phyloP scores from a whole-genome alignment of 1,140 invertebrate genomes.

The Orchesella cincta region DNA sequence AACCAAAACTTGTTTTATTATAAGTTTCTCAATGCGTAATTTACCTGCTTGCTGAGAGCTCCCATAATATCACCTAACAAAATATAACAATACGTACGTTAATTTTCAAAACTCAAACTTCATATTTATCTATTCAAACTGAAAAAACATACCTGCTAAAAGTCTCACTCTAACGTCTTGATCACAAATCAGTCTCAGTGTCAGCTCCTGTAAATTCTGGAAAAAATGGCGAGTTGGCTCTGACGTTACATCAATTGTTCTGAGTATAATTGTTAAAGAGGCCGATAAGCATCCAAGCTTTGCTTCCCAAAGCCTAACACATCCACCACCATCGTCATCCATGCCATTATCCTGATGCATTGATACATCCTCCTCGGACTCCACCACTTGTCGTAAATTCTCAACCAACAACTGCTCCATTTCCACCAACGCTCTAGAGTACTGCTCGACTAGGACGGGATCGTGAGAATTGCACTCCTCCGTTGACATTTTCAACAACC shows the following conservation, averaged over 20 bases:
- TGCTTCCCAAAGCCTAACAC: not conserved
- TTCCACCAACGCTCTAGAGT: not conserved
- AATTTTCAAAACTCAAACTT: no score
- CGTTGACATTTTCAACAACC: not conserved
- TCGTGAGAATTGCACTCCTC: not conserved
- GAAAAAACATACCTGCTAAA: slow-evolving; percentile 7
- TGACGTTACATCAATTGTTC: not conserved
- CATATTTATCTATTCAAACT: not conserved
- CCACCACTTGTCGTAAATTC: not conserved
- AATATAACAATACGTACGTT: not conserved
- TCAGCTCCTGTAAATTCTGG: not conserved
- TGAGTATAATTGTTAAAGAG: not conserved
- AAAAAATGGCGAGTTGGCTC: slow-evolving; percentile 10
- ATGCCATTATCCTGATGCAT: not conserved
- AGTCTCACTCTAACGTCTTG: slow-evolving; percentile 24
- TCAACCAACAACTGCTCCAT: not conserved
- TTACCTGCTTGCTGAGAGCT: slow-evolving; percentile 8
- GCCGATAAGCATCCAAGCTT: slow-evolving; percentile 24
- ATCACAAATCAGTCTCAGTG: slow-evolving; percentile 24
- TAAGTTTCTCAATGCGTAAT: no score
- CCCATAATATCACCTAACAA: slow-evolving; percentile 10
- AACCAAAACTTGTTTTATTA: no score
- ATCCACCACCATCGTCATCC: not conserved
- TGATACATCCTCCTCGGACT: no score
- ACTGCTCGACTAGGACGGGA: not conserved